These are phyloP conservation scores for Portunus trituberculatus DNA, from an alignment of 1,140 invertebrate species.

Conservation along the genomic window DNA sequence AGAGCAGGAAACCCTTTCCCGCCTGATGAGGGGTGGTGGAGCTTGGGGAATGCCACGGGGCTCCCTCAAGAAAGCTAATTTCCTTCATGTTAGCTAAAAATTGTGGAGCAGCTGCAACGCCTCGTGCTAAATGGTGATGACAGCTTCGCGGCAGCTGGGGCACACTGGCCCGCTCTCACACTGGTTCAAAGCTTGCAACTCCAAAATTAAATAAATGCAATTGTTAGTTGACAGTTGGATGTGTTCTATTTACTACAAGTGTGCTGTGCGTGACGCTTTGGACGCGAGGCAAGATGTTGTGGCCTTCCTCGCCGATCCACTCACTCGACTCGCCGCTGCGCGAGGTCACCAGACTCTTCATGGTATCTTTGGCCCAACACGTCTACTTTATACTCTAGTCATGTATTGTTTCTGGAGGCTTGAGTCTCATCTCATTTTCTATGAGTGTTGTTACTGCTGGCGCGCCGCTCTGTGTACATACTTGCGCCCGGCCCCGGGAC, in stretches of 20 bases:
- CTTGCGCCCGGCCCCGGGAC: not conserved
- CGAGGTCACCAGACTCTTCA: not conserved
- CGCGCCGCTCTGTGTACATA: not conserved
- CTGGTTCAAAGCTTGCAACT: not conserved
- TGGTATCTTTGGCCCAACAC: not conserved
- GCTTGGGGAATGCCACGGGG: not conserved
- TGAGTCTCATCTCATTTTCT: conserved; percentile 31
- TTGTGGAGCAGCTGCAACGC: not conserved
- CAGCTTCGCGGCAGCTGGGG: not conserved
- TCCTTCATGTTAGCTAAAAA: not conserved
- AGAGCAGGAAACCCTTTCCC: not conserved
- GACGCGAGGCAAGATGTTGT: not conserved
- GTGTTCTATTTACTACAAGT: not conserved
- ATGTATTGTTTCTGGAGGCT: conserved; percentile 32
- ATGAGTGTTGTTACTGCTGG: conserved; percentile 13
- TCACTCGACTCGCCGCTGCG: not conserved
- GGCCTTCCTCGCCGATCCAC: not conserved
- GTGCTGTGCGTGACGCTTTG: not conserved
- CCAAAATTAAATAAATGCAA: not conserved
- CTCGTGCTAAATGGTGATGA: not conserved
- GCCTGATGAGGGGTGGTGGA: not conserved
- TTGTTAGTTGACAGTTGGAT: not conserved
- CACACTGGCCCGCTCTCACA: not conserved
- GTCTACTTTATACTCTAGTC: conserved; percentile 40
- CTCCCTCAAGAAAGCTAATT: conserved; percentile 6